Evolutionary conservation across 1,140 invertebrate genomes (phyloP).

Genomic region (Sarcophaga bullata): DNA sequence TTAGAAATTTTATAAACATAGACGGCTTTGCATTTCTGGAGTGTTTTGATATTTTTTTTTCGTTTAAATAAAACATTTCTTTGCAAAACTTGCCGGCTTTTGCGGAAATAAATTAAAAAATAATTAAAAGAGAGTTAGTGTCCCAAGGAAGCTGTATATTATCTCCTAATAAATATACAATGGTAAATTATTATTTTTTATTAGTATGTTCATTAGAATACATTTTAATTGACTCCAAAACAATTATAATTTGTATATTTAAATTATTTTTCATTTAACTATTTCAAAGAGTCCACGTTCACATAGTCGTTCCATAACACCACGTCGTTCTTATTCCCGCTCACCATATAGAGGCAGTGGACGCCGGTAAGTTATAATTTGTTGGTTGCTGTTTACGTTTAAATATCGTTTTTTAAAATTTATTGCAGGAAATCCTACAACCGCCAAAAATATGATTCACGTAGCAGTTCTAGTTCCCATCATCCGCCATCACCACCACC

Average conservation of each 20-base stretch:
- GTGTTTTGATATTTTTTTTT: conserved; percentile 15
- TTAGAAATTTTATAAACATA: background rate
- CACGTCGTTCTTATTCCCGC: conserved; percentile 41
- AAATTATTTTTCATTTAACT: conserved; percentile 9
- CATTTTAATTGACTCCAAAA: background rate
- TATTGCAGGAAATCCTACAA: conserved; percentile 33
- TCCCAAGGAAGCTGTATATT: background rate
- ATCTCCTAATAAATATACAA: background rate
- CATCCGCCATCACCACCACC: conserved; percentile 42
- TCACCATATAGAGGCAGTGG: conserved; percentile 36
- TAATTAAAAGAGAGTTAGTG: background rate
- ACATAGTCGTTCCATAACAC: conserved; percentile 37
- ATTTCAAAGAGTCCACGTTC: conserved; percentile 40
- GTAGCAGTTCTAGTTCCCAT: conserved; percentile 35
- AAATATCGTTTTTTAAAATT: background rate
- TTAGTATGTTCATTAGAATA: background rate
- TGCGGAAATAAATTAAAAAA: background rate
- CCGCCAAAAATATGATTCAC: conserved; percentile 34
- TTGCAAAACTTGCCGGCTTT: background rate
- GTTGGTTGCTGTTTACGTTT: background rate
- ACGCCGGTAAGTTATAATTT: conserved; percentile 33
- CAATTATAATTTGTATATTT: too few relatives aligned
- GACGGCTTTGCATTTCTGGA: background rate
- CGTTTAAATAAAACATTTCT: background rate
- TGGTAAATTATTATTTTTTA: background rate